Evolutionary conservation across 2,113 vertebrate species (phyloP).

Genomic region (Caranx ignobilis): DNA sequence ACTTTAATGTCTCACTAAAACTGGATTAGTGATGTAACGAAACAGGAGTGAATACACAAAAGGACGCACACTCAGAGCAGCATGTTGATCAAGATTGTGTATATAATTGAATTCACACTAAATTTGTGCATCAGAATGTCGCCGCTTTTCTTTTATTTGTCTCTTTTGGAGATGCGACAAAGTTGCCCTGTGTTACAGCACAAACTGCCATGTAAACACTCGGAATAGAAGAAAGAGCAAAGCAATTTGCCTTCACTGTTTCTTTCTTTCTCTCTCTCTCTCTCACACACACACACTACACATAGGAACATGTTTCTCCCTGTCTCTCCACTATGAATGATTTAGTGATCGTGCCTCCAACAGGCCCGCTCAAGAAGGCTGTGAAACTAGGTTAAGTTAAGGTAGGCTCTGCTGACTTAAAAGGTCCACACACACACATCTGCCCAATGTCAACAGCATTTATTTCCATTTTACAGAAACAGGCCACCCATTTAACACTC

Average conservation of each 20-base stretch:
- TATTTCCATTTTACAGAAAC: constrained; percentile 50
- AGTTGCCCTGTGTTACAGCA: constrained; percentile 15
- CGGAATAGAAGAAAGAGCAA: constrained; percentile 28
- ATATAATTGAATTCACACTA: constrained; percentile 52
- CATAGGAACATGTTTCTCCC: constrained; percentile 64
- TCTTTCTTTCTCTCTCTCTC: not conserved
- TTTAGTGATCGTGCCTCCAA: constrained; percentile 76
- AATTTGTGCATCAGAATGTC: constrained; percentile 24
- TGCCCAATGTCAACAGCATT: constrained; percentile 28
- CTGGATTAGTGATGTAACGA: constrained; percentile 19
- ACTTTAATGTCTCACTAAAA: constrained; percentile 1
- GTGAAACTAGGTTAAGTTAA: constrained; percentile 77
- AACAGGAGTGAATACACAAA: constrained; percentile 18
- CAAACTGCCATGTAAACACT: constrained; percentile 42
- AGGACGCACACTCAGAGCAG: not conserved
- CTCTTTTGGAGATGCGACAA: constrained; percentile 14
- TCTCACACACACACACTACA: constrained; percentile 17
- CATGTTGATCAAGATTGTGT: constrained; percentile 40
- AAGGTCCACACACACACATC: constrained; percentile 42
- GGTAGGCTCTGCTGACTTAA: constrained; percentile 59
- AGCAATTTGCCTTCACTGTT: constrained; percentile 29
- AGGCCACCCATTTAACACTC: constrained; percentile 36
- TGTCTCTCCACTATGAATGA: constrained; percentile 77
- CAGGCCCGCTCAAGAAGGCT: constrained; percentile 60
- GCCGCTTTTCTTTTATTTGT: constrained; percentile 18